phyloP scores from a whole-genome alignment of 2,888 invertebrate genomes.

The Brachyptera putata region DNA sequence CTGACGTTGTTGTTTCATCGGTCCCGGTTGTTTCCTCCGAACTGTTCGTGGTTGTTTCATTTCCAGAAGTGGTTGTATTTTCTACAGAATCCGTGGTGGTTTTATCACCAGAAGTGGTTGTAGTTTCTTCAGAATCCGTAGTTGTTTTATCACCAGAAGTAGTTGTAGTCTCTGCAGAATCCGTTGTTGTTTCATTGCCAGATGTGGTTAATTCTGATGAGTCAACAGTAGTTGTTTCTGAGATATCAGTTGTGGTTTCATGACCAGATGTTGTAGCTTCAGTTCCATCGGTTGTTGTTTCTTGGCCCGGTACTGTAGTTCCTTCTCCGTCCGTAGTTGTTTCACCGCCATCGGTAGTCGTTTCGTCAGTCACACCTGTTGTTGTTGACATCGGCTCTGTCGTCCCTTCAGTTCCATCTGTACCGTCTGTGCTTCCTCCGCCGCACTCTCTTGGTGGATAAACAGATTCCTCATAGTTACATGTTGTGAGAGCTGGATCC shows the following conservation, averaged over 20 bases:
- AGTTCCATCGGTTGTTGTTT: constrained; percentile 8
- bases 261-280: neutral
- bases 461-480: constrained; percentile 63
- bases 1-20: constrained; percentile 21
- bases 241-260: neutral
- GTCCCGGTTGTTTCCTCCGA: constrained; percentile 20
- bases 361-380: constrained; percentile 1
- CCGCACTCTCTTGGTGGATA: constrained; percentile 49
- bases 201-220: too few relatives aligned
- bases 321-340: neutral
- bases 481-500: constrained; percentile 61
- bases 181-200: neutral
- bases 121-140: neutral
- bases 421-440: constrained; percentile 11
- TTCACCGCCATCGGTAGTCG: neutral
- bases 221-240: neutral
- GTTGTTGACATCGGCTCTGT: constrained; percentile 14
- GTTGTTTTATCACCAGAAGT: too few relatives aligned
- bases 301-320: neutral
- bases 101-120: neutral
- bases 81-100: neutral
- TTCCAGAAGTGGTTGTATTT: constrained; percentile 7
- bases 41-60: constrained; percentile 1
- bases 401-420: constrained; percentile 16
- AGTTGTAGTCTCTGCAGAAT: neutral